These are phyloP conservation scores for Drosophila putrida DNA, from an alignment of 2,888 invertebrate genomes.

Conservation along the genomic window DNA sequence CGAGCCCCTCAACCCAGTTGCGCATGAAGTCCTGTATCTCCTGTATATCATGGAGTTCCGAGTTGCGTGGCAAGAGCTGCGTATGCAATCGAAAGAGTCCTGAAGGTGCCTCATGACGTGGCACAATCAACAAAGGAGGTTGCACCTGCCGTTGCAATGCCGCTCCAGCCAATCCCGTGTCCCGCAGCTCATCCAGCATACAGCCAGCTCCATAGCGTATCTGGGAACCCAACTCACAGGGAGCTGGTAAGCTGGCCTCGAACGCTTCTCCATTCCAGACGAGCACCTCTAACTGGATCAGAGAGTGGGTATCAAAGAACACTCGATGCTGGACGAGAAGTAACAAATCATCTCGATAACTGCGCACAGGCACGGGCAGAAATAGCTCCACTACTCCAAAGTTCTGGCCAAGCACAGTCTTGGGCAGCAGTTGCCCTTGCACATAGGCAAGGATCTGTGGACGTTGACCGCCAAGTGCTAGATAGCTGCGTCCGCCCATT, in stretches of 20 bases:
- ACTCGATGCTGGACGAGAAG: slow-evolving; percentile 85
- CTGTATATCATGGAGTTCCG: slow-evolving; percentile 79
- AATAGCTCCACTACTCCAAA: slow-evolving; percentile 84
- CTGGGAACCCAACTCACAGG: slow-evolving; percentile 77
- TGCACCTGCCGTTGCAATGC: slow-evolving; percentile 69
- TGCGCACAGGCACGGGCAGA: slow-evolving; percentile 83
- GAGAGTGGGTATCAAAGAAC: slow-evolving; percentile 80
- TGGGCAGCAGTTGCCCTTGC: slow-evolving; percentile 80
- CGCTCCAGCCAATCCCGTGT: slow-evolving; percentile 81
- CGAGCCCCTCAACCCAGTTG: slow-evolving; percentile 78
- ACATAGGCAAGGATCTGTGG: slow-evolving; percentile 83
- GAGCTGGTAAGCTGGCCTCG: slow-evolving; percentile 78
- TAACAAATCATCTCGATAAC: slow-evolving; percentile 85
- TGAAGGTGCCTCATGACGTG: slow-evolving; percentile 80
- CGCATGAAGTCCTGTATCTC: slow-evolving; percentile 76
- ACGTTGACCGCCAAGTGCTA: slow-evolving; percentile 81
- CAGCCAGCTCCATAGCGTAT: slow-evolving; percentile 78
- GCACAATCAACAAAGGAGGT: slow-evolving; percentile 81
- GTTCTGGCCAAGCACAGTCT: slow-evolving; percentile 82
- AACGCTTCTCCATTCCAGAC: slow-evolving; percentile 85
- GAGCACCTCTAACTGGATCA: slow-evolving; percentile 83
- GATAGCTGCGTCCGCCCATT: slow-evolving; percentile 84
- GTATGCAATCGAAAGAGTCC: slow-evolving; percentile 81
- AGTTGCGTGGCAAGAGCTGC: slow-evolving; percentile 78
- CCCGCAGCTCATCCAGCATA: slow-evolving; percentile 81